Percentiles rank a stretch among this genome's conserved stretches.
phyloP scores from a whole-genome alignment of 2,113 vertebrate species.

The Oreochromis tanganicae region DNA sequence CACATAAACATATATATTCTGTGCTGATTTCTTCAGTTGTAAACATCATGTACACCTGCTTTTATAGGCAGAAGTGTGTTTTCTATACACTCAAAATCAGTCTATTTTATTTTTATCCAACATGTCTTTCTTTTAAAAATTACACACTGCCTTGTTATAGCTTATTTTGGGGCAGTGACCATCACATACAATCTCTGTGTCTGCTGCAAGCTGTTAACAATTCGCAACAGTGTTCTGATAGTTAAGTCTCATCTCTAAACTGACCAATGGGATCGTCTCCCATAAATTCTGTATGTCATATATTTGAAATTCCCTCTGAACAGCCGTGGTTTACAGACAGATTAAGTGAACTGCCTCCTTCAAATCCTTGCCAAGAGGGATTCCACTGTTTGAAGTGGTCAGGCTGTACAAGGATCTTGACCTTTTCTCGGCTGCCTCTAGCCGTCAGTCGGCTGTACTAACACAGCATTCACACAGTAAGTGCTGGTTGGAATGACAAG shows the following conservation, averaged over 20 bases:
- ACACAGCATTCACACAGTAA: not conserved
- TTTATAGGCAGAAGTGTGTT: not conserved
- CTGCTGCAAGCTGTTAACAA: not conserved
- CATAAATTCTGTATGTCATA: not conserved
- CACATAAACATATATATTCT: not conserved
- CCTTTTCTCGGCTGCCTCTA: constrained; percentile 20
- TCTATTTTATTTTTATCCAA: not conserved
- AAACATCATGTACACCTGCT: not conserved
- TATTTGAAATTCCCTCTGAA: constrained; percentile 10
- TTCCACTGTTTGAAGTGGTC: constrained; percentile 36
- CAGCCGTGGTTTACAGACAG: not conserved
- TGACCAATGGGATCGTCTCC: not conserved
- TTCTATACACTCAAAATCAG: not conserved
- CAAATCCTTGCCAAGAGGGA: constrained; percentile 36
- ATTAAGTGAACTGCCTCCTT: constrained; percentile 16
- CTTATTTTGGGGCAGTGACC: not conserved
- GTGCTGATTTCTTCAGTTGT: not conserved
- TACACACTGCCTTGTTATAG: not conserved
- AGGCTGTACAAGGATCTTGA: constrained; percentile 34
- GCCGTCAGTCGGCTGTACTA: not conserved
- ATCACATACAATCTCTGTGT: not conserved
- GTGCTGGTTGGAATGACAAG: not conserved
- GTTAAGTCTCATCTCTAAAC: not conserved
- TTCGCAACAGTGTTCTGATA: not conserved
- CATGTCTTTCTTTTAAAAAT: not conserved